Evolutionary conservation across 2,797 vertebrate genomes (phyloP), one percentile per base, ranked within the genome.

Genomic region (Meda fulgida): DNA sequence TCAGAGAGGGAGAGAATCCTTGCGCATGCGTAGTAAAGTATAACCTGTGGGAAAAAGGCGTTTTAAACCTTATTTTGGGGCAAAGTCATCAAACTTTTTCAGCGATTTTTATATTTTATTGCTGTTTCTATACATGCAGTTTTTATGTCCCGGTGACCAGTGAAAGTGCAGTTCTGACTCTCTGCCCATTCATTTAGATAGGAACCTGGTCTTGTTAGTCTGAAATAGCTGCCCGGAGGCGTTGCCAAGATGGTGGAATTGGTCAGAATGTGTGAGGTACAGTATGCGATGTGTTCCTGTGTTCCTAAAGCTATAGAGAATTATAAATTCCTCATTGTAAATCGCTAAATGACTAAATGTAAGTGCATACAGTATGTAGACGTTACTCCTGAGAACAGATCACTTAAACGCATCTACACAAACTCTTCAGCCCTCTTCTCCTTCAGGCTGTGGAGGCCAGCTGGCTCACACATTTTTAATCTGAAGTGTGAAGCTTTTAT

Each of bases 401-500:
- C 36, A 70, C 78, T 46, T 43, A 51, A 43, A 66, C 67, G 3
- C 76, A 65, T 71, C 51, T 34, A 65, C 82, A 82, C 51, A 34
- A 73, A 78, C 66, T 65, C 83, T 60, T 78, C 5, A 81, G 80
- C 43, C 65, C 78, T 75, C 48, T 78, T 72, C 72, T 84, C 18
- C 78, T 86, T 80, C 53, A 72, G 81, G 83, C 78, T 73, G 77
- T 69, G 51, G 40, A 84, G 80, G 77, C 87, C 87, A 89, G 72
- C 85, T 88, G 82, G 67, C 84, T 87, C 84, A 72, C 86, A 88
- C 85, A 69, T 86, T 86, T 88, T 80, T 85, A 90, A 86, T 88
- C 78, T 69, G 83, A 87, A 81, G 86, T 88, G 88, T 85, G 87
- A 87, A 87, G 79, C 83, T 90, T 90, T 87, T 73, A 85, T 79